Conservation (phyloP, 2,888 invertebrate species). For the Dichetophora obliterata region DNA sequence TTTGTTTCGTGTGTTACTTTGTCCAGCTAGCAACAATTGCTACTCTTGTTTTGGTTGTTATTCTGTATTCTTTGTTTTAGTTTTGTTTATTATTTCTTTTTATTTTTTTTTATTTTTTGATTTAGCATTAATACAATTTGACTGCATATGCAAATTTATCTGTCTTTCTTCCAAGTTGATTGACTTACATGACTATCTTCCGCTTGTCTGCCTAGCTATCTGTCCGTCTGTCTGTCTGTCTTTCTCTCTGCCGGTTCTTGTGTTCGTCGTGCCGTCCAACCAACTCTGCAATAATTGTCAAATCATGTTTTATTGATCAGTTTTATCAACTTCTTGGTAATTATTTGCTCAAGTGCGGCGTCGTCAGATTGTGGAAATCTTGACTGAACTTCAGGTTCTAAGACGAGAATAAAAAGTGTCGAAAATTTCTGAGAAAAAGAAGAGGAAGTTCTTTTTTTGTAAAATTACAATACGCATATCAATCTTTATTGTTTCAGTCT, state of each 20-base stretch:
- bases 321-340: constrained; percentile 11
- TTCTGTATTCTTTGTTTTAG: neutral
- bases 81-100: neutral
- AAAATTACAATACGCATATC: too few relatives aligned
- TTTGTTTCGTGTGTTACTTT: neutral
- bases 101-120: neutral
- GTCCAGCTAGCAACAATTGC: neutral
- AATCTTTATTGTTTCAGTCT: too few relatives aligned
- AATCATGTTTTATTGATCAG: constrained; percentile 27
- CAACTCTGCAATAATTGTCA: constrained; percentile 12
- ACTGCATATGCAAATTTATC: constrained; percentile 13
- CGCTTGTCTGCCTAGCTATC: constrained; percentile 2
- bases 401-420: neutral
- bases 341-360: neutral
- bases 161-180: constrained; percentile 22
- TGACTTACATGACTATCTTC: constrained; percentile 14
- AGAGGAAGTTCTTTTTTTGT: neutral
- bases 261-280: neutral
- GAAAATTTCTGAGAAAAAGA: neutral
- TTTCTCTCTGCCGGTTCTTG: neutral
- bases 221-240: constrained; percentile 26
- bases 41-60: neutral
- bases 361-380: too few relatives aligned
- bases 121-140: neutral
- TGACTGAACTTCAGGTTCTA: neutral